Conservation (phyloP, 2,797 vertebrate genomes). For the Microctenopoma stevenorrisi region DNA sequence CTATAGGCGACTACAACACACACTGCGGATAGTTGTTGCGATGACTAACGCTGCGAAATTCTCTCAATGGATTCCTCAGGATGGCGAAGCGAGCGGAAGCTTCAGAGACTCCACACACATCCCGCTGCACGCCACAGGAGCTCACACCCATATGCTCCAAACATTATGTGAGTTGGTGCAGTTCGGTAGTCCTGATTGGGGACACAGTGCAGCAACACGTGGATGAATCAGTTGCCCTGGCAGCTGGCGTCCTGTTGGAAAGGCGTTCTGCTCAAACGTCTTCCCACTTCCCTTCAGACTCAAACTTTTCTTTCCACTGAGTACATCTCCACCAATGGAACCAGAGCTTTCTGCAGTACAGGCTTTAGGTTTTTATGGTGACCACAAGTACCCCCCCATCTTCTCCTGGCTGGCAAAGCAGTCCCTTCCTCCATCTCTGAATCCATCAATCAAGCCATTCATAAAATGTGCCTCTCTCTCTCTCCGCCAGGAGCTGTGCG, state of each 20-base stretch:
- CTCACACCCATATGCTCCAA: constrained; percentile 21
- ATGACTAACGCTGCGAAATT: constrained; percentile 86
- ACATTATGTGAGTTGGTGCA: constrained; percentile 43
- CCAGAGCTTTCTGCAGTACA: constrained; percentile 28
- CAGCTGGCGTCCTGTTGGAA: constrained; percentile 16
- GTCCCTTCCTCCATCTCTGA: constrained; percentile 42
- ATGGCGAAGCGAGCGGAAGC: constrained; percentile 40
- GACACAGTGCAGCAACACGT: constrained; percentile 59
- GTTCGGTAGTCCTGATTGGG: constrained; percentile 28
- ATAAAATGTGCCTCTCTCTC: constrained; percentile 57
- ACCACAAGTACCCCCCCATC: constrained; percentile 40
- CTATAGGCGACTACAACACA: constrained; percentile 63
- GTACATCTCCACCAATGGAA: constrained; percentile 55
- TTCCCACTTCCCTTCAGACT: constrained; percentile 46
- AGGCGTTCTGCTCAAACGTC: background rate
- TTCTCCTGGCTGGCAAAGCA: constrained; percentile 29
- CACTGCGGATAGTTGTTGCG: constrained; percentile 80
- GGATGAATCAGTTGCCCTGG: constrained; percentile 42
- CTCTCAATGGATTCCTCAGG: constrained; percentile 71
- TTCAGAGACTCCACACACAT: constrained; percentile 20
- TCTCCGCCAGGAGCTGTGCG: constrained; percentile 32
- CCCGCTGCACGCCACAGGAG: constrained; percentile 22
- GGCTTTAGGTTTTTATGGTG: constrained; percentile 37
- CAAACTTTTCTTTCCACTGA: constrained; percentile 36
- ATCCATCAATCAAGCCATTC: constrained; percentile 70